Evolutionary conservation across 1,140 invertebrate genomes (phyloP).

Genomic region (Ceratoteleas bidentatus): DNA sequence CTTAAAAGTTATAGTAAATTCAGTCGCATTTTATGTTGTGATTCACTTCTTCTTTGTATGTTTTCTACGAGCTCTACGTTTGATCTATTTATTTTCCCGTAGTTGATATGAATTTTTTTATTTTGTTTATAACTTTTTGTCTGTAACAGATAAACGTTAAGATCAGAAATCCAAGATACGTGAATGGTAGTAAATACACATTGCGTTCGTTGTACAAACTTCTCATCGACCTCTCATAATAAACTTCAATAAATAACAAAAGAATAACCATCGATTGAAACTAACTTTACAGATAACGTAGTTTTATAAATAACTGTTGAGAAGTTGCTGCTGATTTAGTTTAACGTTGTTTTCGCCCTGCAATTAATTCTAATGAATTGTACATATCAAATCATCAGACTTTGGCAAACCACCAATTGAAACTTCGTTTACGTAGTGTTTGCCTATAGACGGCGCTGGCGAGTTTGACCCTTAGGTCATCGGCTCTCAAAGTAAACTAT

Average conservation of each 20-base stretch:
- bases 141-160: too few species aligned
- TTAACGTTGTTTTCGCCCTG: slow-evolving; percentile 11
- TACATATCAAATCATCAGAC: slow-evolving; percentile 2
- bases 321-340: slow-evolving; percentile 6
- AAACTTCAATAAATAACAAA: neutral
- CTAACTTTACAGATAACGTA: neutral
- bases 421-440: slow-evolving; percentile 1
- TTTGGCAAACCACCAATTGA: neutral
- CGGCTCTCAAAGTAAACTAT: neutral
- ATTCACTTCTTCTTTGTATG: too few species aligned
- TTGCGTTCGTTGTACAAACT: too few species aligned
- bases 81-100: too few species aligned
- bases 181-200: too few species aligned
- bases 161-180: too few species aligned
- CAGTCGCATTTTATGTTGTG: too few species aligned
- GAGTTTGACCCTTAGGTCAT: too few species aligned
- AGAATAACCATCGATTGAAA: neutral
- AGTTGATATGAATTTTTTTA: too few species aligned
- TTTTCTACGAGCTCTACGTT: too few species aligned
- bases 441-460: neutral
- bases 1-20: too few species aligned
- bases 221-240: neutral
- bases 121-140: too few species aligned
- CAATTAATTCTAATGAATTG: slow-evolving; percentile 14
- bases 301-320: slow-evolving; percentile 12